Base-by-base conservation (phyloP, 2,113 vertebrate species). In the Campylomormyrus numenius region DNA sequence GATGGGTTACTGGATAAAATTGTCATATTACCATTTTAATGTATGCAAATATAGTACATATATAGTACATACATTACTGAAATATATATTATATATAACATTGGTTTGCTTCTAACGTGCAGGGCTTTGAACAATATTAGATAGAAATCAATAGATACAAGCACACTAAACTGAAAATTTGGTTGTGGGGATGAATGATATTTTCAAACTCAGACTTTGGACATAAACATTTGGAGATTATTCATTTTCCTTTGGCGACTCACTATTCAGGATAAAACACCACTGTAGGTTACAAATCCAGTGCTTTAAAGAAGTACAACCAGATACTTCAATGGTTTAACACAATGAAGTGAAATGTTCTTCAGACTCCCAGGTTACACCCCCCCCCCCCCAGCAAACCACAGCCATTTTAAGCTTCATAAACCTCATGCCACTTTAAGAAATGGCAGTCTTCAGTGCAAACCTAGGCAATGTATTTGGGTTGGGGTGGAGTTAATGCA, bases 51-150 rank as follows among this genome's bases (percentile, higher is more conserved):
- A 80, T 80, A 80, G 31, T 50, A 35, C 50, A 88, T 27, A 56
- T 87, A 88, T 87, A 88, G 35, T 88, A 88, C 52, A 88, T 88
- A 35, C 87, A 88, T 88, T 62, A 66, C 56, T 58, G 87, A 39
- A 88, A 88, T 88, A 70, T 70, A 62, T 62, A n/a, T n/a, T 62
- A n/a, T 58, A 66, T 70, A 70, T 8, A 77, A 77, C 35, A 80
- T 7, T 80, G 74, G 31, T 80, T 80, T 80, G 31, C 74, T 80
- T 80, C 74, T 42, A 80, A 80, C 15, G 13, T 42, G 74, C 35
- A 80, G 35, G 31, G 13, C 31, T 80, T 70, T 13, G 9, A 66
- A n/a, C n/a, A 70, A 70, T 70, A 21, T 27, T 66, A 70, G 2
- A 66, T 66, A 11, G 62, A 70, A 66, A 27, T 66, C n/a, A 39